Evolutionary conservation across 2,113 vertebrate species (phyloP), one percentile per base, ranked within the genome.

Genomic region (Zonotrichia leucophrys): DNA sequence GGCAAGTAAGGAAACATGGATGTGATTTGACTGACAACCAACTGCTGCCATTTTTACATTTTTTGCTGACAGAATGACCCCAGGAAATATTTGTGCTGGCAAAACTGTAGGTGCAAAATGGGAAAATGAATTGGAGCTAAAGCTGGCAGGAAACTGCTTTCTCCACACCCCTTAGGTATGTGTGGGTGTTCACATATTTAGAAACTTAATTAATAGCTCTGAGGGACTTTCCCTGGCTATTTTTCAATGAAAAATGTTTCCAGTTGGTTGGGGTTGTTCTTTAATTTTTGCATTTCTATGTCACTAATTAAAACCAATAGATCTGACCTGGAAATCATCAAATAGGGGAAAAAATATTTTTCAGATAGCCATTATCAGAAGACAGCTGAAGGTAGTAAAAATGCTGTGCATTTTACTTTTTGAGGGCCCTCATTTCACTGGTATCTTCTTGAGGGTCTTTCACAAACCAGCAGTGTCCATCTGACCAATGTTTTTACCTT

Each of bases 161-260:
- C 73, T 92, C 64, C 59, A 64, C 44, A 81, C 73, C 86, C 60
- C 27, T 94, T 94, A 94, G 91, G 89, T 95, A 93, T 96, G 39
- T 93, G 95, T 95, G 96, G 95, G 94, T 87, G 92, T 96, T 93
- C 89, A 92, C 89, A 89, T 94, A 94, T 97, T 95, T 97, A 97
- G 95, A 94, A 96, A 92, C 24, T 84, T 95, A 96, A 96, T 97
- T 97, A 96, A 95, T 93, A 93, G 89, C 91, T 92, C 76, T 87
- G 49, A n/a, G 94, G 92, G 94, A 90, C 83, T 94, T 95, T 92
- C 83, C 88, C 60, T 94, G 83, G 92, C 68, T 93, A 78, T 67
- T 92, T 97, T 90, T 92, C 88, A 94, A 86, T 60, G 30, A 60
- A 83, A 50, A 85, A 88, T 20, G 2, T 60, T 95, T 90, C 86